phyloP scores from a whole-genome alignment of 2,113 vertebrate species.

The Atherinomorus stipes region DNA sequence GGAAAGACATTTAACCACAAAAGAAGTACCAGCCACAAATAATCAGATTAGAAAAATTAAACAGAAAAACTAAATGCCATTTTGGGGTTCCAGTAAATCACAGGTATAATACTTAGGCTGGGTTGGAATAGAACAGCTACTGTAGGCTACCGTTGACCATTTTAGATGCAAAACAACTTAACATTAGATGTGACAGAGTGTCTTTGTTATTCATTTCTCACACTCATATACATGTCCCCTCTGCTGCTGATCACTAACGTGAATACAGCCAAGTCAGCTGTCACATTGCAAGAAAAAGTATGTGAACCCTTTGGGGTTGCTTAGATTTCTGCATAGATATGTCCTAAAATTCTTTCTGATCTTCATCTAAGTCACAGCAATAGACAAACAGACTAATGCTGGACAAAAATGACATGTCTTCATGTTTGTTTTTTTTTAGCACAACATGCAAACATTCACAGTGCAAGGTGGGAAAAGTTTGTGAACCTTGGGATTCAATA shows the following conservation, averaged over 20 bases:
- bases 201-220: background rate
- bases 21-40: conserved; percentile 35
- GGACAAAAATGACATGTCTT: too few species aligned
- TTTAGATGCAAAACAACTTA: background rate
- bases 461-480: too few species aligned
- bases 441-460: too few species aligned
- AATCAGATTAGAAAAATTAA: conserved; percentile 45
- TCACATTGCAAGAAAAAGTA: too few species aligned
- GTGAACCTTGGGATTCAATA: too few species aligned
- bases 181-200: background rate
- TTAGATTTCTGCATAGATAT: too few species aligned
- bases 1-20: conserved; percentile 24
- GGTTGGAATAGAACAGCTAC: background rate
- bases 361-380: too few species aligned
- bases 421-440: too few species aligned
- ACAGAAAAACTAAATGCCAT: background rate
- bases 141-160: background rate
- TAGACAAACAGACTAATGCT: too few species aligned
- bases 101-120: background rate
- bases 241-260: background rate
- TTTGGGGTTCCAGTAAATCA: background rate
- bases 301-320: too few species aligned
- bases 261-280: too few species aligned
- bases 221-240: background rate
- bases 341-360: too few species aligned